Evolutionary conservation across 2,113 vertebrate species (phyloP).

Genomic region (Oncorhynchus mykiss): DNA sequence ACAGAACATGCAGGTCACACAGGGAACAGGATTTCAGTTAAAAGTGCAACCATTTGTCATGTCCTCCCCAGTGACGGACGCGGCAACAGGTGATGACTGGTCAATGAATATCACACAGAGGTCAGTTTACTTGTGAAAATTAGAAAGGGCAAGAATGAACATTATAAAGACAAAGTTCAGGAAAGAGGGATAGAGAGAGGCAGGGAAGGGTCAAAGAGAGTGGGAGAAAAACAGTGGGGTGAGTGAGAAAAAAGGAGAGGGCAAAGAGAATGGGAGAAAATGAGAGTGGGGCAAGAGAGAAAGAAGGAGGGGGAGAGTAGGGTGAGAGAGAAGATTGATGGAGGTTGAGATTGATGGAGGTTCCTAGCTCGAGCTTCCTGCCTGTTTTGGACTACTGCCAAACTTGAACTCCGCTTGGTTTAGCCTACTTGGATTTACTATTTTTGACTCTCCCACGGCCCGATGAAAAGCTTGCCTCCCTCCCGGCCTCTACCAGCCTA

Average conservation of each 20-base stretch:
- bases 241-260: too few species aligned
- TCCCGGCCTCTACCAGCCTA: too few species aligned
- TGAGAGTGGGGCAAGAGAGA: background rate
- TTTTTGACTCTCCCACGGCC: too few species aligned
- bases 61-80: background rate
- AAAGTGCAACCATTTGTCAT: background rate
- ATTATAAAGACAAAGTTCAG: background rate
- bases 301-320: background rate
- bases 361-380: slow-evolving; percentile 14
- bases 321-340: slow-evolving; percentile 5
- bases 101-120: background rate
- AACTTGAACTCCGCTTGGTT: too few species aligned
- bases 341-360: slow-evolving; percentile 21
- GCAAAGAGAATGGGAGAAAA: too few species aligned
- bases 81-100: background rate
- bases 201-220: background rate
- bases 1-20: background rate
- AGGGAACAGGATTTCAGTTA: background rate
- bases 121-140: background rate
- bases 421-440: too few species aligned
- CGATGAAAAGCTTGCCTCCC: too few species aligned
- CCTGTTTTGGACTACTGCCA: background rate
- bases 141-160: background rate
- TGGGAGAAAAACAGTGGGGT: background rate
- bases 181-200: background rate